A percentile compares a stretch with the other conserved stretches of the same genome.
These are phyloP conservation scores for Ceratoteleas bidentatus DNA, from an alignment of 1,140 invertebrate species.

Conservation along the genomic window DNA sequence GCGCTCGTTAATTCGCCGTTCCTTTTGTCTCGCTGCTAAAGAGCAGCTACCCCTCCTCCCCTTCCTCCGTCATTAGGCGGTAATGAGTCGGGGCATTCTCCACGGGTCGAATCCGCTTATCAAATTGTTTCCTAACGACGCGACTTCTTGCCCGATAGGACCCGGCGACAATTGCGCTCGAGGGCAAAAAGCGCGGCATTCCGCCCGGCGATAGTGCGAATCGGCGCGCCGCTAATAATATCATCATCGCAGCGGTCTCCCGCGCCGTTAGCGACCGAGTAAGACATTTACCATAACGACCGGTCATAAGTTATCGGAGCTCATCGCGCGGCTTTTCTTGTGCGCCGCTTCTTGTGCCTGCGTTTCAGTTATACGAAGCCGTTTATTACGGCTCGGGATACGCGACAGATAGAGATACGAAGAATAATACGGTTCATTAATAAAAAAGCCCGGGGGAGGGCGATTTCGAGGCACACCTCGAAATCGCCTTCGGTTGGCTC, in stretches of 20 bases:
- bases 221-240: constrained; percentile 72
- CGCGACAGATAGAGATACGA: constrained; percentile 47
- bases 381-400: constrained; percentile 58
- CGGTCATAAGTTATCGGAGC: constrained; percentile 68
- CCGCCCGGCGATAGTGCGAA: constrained; percentile 72
- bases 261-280: constrained; percentile 66
- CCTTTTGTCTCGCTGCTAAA: constrained; percentile 71
- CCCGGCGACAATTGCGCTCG: constrained; percentile 47
- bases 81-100: constrained; percentile 50
- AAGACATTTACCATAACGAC: constrained; percentile 72
- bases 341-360: constrained; percentile 42
- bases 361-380: constrained; percentile 48
- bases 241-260: constrained; percentile 69
- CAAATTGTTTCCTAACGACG: constrained; percentile 19
- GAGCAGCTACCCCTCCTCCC: constrained; percentile 19
- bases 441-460: constrained; percentile 1
- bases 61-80: constrained; percentile 60
- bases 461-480: too few relatives aligned
- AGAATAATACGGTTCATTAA: constrained; percentile 27
- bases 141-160: constrained; percentile 21
- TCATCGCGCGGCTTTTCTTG: constrained; percentile 66
- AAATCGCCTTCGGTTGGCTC: too few relatives aligned
- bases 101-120: neutral
- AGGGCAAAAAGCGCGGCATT: constrained; percentile 59
- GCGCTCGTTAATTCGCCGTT: constrained; percentile 75